phyloP scores from a whole-genome alignment of 2,797 vertebrate species.

The Artibeus jamaicensis region DNA sequence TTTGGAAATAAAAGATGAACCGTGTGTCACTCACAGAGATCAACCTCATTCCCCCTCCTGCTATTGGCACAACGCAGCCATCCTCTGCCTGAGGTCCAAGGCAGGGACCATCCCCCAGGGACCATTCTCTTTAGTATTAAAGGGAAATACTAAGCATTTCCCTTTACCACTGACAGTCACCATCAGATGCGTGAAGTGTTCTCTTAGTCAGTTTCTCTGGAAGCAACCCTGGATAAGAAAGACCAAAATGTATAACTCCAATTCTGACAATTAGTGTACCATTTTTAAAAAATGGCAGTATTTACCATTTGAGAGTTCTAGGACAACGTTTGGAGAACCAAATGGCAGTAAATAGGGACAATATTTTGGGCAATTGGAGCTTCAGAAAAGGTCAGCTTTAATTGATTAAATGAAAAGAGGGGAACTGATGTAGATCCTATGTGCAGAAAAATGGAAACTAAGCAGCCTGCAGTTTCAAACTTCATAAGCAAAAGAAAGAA shows the following conservation, averaged over 20 bases:
- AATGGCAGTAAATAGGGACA: not conserved
- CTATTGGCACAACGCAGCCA: rapidly evolving
- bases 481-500: not conserved
- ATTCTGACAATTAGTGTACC: not conserved
- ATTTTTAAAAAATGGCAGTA: not conserved
- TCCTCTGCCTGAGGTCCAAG: not conserved
- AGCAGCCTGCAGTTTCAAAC: not conserved
- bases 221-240: not conserved
- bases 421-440: not conserved
- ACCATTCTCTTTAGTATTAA: too few relatives aligned
- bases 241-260: not conserved
- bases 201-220: not conserved
- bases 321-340: not conserved
- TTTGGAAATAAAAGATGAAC: not conserved
- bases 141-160: not conserved
- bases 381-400: not conserved
- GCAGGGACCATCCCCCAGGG: not conserved
- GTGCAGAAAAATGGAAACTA: not conserved
- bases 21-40: not conserved
- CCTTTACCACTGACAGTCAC: not conserved
- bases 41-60: too few relatives aligned
- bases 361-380: not conserved
- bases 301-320: not conserved
- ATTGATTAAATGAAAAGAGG: not conserved
- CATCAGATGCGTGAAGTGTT: not conserved